Conservation (phyloP, 1,140 invertebrate species). For the Prorops nasuta region DNA sequence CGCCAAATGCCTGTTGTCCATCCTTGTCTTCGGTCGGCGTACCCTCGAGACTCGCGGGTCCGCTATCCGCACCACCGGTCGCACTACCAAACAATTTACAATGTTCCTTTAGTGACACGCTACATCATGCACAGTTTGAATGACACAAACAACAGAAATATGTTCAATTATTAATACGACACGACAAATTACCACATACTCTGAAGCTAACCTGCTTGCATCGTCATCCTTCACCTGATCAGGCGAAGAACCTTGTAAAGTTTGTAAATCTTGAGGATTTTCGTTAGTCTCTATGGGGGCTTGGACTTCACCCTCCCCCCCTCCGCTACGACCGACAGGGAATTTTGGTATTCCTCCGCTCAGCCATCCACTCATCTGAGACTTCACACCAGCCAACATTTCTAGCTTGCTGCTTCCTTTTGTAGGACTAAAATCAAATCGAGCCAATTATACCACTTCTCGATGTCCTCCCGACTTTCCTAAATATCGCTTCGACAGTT, state of each 20-base stretch:
- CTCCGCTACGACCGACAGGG: constrained; percentile 60
- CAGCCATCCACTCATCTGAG: constrained; percentile 77
- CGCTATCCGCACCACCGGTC: constrained; percentile 82
- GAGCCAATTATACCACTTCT: too few species aligned
- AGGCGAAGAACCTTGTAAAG: constrained; percentile 51
- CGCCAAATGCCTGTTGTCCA: constrained; percentile 68
- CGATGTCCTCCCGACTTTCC: too few species aligned
- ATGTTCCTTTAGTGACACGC: too few species aligned
- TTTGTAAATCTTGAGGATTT: constrained; percentile 50
- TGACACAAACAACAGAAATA: not conserved
- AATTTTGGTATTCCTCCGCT: constrained; percentile 70
- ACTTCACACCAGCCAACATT: constrained; percentile 79
- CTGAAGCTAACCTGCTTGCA: constrained; percentile 61
- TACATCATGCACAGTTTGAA: constrained; percentile 6
- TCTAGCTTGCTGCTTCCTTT: constrained; percentile 70
- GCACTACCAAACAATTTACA: constrained; percentile 66
- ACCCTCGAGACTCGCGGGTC: constrained; percentile 70
- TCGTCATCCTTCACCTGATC: constrained; percentile 72
- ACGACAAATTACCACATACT: constrained; percentile 33
- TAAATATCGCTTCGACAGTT: too few species aligned
- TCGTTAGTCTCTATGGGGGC: constrained; percentile 52
- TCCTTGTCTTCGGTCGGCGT: constrained; percentile 78
- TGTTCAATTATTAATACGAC: not conserved
- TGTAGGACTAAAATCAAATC: constrained; percentile 57
- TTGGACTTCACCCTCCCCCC: constrained; percentile 42